A percentile compares a stretch with the other conserved stretches of the same genome.
Evolutionary conservation across 2,113 vertebrate genomes (phyloP).

Genomic region (Sorex araneus): DNA sequence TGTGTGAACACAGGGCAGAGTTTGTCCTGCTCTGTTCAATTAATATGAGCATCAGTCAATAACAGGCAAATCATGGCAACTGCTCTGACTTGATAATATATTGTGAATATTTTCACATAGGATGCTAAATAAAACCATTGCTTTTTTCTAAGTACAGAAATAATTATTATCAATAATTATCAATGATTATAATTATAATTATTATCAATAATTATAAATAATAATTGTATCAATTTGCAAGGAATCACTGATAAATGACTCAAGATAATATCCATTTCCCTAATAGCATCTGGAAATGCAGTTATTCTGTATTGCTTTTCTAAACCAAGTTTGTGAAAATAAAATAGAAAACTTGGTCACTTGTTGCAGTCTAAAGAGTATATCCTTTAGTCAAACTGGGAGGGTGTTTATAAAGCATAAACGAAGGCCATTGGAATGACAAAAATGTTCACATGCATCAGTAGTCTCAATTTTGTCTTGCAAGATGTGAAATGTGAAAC

Average conservation of each 20-base stretch:
- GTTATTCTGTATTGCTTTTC: slow-evolving; percentile 1
- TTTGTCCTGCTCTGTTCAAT: background rate
- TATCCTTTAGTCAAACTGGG: background rate
- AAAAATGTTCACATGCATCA: background rate
- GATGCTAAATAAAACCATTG: background rate
- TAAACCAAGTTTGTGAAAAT: background rate
- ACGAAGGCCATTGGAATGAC: background rate
- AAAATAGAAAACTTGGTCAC: background rate
- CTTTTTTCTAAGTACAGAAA: slow-evolving; percentile 3
- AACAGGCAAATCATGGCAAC: background rate
- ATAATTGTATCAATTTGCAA: background rate
- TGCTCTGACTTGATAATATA: background rate
- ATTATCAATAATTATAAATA: too few relatives aligned
- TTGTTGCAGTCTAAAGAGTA: fast-evolving
- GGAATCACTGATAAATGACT: background rate
- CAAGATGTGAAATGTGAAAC: background rate
- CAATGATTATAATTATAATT: too few relatives aligned
- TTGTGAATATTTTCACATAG: background rate
- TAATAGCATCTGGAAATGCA: background rate
- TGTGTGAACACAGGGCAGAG: too few relatives aligned
- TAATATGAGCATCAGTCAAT: background rate
- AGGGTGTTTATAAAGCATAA: background rate
- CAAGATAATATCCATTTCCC: background rate
- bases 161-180: too few relatives aligned
- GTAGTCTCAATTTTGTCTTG: background rate